Base-by-base conservation (phyloP, 2,888 invertebrate species). In the Volucella zonaria region DNA sequence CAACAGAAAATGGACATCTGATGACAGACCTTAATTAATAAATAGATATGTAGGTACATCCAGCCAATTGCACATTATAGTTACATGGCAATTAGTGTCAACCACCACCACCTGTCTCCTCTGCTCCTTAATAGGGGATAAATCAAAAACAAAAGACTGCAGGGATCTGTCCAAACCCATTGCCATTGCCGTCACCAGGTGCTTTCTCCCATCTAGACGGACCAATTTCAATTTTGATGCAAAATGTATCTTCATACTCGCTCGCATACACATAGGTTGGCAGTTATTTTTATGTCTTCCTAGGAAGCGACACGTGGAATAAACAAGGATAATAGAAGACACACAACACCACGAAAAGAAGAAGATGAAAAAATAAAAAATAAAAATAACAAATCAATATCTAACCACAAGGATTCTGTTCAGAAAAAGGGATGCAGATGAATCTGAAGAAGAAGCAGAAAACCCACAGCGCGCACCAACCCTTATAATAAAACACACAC, bases 251-350 rank as follows among this genome's bases (percentile, higher is more conserved):
- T 52, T 31, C 18, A 58, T 43, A 49, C 40, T 8, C n/a, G 43
- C 40, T 18, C 56, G 42, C 15, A 64, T 49, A 67, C 73, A 81
- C 47, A 47, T 81, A 77, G 59, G 81, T 85, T 81, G 77, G 81
- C 80, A 77, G 81, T 76, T 77, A 76, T 73, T 85, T 85, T 81
- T 67, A 85, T 67, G 62, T 85, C 85, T 81, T 85, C 85, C 81
- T 85, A 85, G 81, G 85, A 77, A 85, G 85, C 85, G 81, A 85
- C 85, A 81, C 85, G 85, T 85, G 85, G 76, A 85, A 76, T 80
- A 71, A 73, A 81, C 81, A 73, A 85, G 85, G 85, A 81, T 77
- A 76, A 81, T 59, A 85, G 51, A 85, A 85, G 73, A 68, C 81
- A 81, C 81, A 81, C 81, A 85, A 70, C 54, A 80, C 42, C 58